These are phyloP conservation scores for Choristoneura rosaceana DNA, from an alignment of 2,888 invertebrate genomes.

Conservation along the genomic window DNA sequence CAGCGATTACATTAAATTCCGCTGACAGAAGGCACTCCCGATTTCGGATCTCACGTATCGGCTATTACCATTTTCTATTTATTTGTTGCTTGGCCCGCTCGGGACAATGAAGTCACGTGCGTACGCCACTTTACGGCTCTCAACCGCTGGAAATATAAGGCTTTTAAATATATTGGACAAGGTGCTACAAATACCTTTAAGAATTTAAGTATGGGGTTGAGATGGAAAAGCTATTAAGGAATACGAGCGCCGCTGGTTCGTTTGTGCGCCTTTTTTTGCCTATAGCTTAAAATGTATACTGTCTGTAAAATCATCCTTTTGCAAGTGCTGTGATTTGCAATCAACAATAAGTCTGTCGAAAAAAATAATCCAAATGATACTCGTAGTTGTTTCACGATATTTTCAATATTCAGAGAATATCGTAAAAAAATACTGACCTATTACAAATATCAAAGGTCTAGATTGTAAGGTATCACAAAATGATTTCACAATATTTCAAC, in stretches of 20 bases:
- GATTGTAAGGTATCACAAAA: no score
- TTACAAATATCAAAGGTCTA: no score
- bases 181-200: constrained; percentile 22
- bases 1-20: constrained; percentile 50
- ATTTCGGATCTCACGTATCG: constrained; percentile 56
- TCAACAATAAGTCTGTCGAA: no score
- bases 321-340: no score
- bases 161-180: constrained; percentile 36
- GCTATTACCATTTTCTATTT: constrained; percentile 62
- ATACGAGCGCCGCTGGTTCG: not conserved
- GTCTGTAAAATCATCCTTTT: no score
- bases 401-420: no score
- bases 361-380: no score
- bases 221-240: not conserved
- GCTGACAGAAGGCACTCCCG: constrained; percentile 47
- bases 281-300: no score
- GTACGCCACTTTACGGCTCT: constrained; percentile 55
- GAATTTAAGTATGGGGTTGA: not conserved
- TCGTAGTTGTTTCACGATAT: no score
- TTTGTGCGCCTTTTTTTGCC: not conserved
- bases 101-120: constrained; percentile 66
- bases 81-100: constrained; percentile 54
- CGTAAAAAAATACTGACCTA: no score
- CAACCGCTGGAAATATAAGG: constrained; percentile 45
- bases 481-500: no score